Base-by-base conservation (phyloP, 1,140 invertebrate genomes). In the Bacillus rossius region DNA sequence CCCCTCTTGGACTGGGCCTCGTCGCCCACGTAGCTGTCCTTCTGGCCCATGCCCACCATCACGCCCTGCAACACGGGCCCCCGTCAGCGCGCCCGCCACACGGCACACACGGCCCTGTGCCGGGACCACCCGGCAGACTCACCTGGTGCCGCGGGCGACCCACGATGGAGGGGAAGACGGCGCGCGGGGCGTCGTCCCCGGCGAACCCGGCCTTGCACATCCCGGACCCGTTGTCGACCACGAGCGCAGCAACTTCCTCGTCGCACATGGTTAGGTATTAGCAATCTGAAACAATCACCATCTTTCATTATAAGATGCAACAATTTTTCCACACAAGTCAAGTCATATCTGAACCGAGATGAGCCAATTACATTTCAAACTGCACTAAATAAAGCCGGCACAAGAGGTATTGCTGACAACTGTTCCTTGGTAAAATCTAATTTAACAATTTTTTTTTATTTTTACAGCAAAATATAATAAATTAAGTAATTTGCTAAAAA, bases 31-130 rank as follows among this genome's bases (percentile, higher is more conserved):
- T n/a, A n/a, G n/a, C n/a, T 92, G 79, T 98, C 94, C 78, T 96
- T 97, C 75, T 97, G 94, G 68, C 94, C 94, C 94, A 97, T 98
- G 77, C 95, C 94, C 64, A 98, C 94, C 94, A 98, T 97, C 65
- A 98, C 94, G 74, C 88, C 88, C 80, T 90, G 86, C 29, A 56
- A 65, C 60, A n/a, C n/a, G n/a, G n/a, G n/a, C n/a, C n/a, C n/a
- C n/a, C n/a, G n/a, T n/a, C n/a, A n/a, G n/a, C n/a, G n/a, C n/a
- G n/a, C n/a, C n/a, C n/a, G n/a, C n/a, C n/a, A n/a, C n/a, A n/a
- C n/a, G n/a, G n/a, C n/a, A n/a, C n/a, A n/a, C n/a, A n/a, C n/a
- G n/a, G n/a, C n/a, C n/a, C n/a, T n/a, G n/a, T n/a, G n/a, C n/a
- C n/a, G n/a, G n/a, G n/a, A n/a, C n/a, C n/a, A n/a, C n/a, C n/a